Conservation (phyloP, 1,140 invertebrate genomes). For the Dendrolimus kikuchii region DNA sequence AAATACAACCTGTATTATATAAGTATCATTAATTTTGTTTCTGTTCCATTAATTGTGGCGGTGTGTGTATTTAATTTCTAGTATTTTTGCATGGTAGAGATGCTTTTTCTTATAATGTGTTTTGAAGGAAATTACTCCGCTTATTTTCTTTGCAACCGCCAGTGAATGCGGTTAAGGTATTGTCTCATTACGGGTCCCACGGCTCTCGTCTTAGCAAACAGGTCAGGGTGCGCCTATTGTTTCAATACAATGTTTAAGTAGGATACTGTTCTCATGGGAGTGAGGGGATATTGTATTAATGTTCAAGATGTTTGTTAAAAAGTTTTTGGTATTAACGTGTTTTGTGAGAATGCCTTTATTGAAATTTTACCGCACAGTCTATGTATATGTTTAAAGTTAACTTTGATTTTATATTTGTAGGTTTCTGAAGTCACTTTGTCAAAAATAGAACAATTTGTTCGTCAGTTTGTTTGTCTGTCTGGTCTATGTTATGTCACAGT, state of each 20-base stretch:
- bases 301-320: conserved; percentile 9
- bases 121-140: conserved; percentile 1
- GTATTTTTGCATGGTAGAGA: not conserved
- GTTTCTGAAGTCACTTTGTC: too few species aligned
- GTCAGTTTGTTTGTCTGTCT: too few species aligned
- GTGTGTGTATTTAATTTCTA: too few species aligned
- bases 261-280: conserved; percentile 50
- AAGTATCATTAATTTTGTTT: too few species aligned
- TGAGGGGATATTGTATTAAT: conserved; percentile 9
- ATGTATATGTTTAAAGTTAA: too few species aligned
- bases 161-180: conserved; percentile 26
- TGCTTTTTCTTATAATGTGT: not conserved
- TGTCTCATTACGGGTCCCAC: conserved; percentile 44
- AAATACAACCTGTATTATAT: too few species aligned
- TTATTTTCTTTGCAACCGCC: conserved; percentile 2
- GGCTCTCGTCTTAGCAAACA: conserved; percentile 49
- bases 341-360: too few species aligned
- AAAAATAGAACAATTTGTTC: too few species aligned
- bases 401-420: too few species aligned
- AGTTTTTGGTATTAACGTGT: conserved; percentile 4
- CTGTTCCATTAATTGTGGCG: too few species aligned
- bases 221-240: conserved; percentile 43
- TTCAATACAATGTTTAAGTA: conserved; percentile 52
- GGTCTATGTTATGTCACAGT: too few species aligned
- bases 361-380: too few species aligned